These are phyloP conservation scores for Sylvilagus bachmani DNA, from an alignment of 2,113 vertebrate genomes.

Conservation along the genomic window DNA sequence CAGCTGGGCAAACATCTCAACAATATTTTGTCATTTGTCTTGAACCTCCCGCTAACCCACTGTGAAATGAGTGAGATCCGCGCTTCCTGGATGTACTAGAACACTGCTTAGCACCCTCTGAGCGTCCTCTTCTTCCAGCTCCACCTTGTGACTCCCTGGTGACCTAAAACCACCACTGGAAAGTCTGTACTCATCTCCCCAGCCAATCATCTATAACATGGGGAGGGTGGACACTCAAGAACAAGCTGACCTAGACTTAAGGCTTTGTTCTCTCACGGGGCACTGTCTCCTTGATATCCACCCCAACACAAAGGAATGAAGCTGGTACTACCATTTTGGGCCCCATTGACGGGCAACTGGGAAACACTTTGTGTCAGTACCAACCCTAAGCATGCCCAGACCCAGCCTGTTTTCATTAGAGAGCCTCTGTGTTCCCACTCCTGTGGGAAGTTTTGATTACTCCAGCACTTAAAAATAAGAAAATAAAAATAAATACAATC, in stretches of 20 bases:
- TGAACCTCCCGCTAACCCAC: not conserved
- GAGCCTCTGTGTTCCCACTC: not conserved
- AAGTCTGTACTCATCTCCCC: not conserved
- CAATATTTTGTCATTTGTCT: not conserved
- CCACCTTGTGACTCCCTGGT: not conserved
- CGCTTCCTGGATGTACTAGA: not conserved
- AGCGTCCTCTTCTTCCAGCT: not conserved
- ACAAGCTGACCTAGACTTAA: not conserved
- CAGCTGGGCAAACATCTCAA: not conserved
- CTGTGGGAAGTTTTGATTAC: constrained; percentile 16
- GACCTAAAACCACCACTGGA: not conserved
- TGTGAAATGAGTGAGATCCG: not conserved
- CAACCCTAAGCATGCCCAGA: no score
- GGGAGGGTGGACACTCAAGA: not conserved
- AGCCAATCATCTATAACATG: not conserved
- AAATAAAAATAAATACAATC: constrained; percentile 63
- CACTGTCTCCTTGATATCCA: not conserved
- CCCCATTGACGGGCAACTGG: not conserved
- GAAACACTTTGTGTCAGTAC: not conserved
- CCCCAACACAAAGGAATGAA: not conserved
- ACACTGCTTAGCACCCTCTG: not conserved
- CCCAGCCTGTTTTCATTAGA: not conserved
- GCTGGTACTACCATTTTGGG: not conserved
- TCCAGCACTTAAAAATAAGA: constrained; percentile 57
- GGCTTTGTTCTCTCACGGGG: not conserved